Evolutionary conservation across 2,113 vertebrate genomes (phyloP).

Genomic region (Saccopteryx bilineata): DNA sequence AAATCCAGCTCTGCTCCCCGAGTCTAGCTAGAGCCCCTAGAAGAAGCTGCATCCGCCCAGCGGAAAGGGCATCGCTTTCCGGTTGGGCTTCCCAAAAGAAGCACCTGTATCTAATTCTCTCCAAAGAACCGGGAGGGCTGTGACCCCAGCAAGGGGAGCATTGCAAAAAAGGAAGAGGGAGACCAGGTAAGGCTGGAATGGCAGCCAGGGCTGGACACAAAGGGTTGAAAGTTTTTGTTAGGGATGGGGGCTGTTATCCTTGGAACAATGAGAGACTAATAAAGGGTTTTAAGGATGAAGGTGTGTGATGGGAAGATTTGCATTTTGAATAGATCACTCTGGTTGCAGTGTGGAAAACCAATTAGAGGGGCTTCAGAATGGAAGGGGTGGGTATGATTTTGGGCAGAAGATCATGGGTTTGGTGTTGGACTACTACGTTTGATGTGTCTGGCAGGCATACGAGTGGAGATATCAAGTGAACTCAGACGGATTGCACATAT

Average conservation of each 20-base stretch:
- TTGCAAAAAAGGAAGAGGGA: background rate
- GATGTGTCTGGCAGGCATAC: background rate
- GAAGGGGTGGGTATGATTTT: background rate
- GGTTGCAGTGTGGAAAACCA: background rate
- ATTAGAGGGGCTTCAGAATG: background rate
- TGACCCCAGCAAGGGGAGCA: background rate
- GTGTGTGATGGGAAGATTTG: conserved; percentile 58
- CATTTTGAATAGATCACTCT: conserved; percentile 63
- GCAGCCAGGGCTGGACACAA: background rate
- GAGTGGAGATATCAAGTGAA: background rate
- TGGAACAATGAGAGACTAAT: background rate
- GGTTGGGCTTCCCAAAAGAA: background rate
- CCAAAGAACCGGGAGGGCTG: background rate
- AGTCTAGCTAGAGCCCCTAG: background rate
- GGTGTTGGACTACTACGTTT: background rate
- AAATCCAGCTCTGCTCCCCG: background rate
- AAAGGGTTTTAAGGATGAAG: conserved; percentile 20
- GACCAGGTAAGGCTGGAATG: background rate
- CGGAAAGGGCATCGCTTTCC: background rate
- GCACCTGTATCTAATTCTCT: background rate
- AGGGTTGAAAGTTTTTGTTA: background rate
- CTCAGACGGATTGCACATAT: background rate
- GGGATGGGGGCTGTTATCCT: background rate
- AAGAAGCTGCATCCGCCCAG: background rate
- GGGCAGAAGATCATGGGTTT: background rate